phyloP scores from a whole-genome alignment of 2,797 vertebrate species.

The Florisuga fusca region DNA sequence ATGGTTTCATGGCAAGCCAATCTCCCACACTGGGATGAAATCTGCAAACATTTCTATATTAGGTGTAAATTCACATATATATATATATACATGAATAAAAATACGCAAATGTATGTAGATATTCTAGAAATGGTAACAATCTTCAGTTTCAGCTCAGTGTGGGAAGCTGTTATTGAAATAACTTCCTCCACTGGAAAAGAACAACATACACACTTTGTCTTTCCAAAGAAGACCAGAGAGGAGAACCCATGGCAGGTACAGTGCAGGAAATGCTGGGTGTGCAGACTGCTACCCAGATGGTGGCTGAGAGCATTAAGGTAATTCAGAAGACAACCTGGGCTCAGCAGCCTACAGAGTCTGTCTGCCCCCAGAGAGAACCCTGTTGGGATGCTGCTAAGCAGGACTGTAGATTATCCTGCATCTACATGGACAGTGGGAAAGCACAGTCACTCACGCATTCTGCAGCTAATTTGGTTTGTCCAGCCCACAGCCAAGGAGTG shows the following conservation, averaged over 20 bases:
- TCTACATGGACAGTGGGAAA: background rate
- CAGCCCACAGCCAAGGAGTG: background rate
- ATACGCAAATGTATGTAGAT: constrained; percentile 14
- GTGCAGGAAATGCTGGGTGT: background rate
- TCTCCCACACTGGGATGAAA: background rate
- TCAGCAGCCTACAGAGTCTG: background rate
- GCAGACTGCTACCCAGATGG: background rate
- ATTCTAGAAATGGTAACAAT: constrained; percentile 12
- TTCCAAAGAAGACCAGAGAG: background rate
- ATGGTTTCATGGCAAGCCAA: background rate
- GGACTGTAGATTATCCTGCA: background rate
- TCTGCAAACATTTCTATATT: background rate
- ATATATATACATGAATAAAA: background rate
- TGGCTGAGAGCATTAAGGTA: background rate
- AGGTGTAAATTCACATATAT: background rate
- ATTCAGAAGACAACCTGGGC: background rate
- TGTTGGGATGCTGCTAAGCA: background rate
- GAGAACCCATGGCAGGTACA: background rate
- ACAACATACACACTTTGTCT: background rate
- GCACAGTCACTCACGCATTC: background rate
- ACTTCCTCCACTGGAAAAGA: constrained; percentile 7
- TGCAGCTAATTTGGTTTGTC: background rate
- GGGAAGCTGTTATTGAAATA: constrained; percentile 60
- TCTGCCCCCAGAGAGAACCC: background rate
- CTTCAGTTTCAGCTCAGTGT: constrained; percentile 51